Evolutionary conservation across 2,113 vertebrate species (phyloP).

Genomic region (Psettodes erumei): DNA sequence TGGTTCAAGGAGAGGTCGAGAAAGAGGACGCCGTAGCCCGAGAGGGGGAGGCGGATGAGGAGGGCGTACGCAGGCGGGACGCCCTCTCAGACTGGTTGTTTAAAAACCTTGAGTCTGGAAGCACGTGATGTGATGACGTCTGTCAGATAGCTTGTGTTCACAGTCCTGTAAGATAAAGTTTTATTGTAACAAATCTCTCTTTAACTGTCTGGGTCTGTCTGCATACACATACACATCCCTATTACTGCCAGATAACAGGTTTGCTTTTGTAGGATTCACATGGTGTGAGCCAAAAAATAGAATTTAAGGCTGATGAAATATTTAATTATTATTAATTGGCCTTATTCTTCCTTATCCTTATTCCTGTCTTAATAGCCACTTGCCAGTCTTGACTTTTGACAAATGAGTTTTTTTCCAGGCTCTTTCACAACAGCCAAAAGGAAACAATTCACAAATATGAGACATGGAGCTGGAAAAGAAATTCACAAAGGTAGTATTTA

Average conservation of each 20-base stretch:
- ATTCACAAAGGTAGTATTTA: neutral
- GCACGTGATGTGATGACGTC: neutral
- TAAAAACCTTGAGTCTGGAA: constrained; percentile 38
- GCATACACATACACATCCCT: neutral
- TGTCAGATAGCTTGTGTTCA: neutral
- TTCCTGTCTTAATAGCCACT: too few relatives aligned
- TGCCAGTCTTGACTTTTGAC: neutral
- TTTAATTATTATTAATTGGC: too few relatives aligned
- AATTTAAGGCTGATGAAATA: too few relatives aligned
- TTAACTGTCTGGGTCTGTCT: neutral
- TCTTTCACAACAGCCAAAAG: neutral
- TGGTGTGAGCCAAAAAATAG: neutral
- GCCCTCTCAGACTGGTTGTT: constrained; percentile 68
- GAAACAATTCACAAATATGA: neutral
- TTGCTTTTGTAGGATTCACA: neutral
- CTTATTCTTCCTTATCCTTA: too few relatives aligned
- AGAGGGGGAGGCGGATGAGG: constrained; percentile 69
- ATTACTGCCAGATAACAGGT: neutral
- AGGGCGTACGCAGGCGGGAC: constrained; percentile 68
- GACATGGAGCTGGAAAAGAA: neutral
- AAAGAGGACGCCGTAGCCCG: constrained; percentile 2
- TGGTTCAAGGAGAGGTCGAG: constrained; percentile 52
- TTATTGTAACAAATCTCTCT: constrained; percentile 12
- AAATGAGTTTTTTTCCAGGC: neutral
- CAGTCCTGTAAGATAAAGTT: constrained; percentile 1